phyloP scores from a whole-genome alignment of 2,888 invertebrate genomes.

The Diplazon laetatorius region DNA sequence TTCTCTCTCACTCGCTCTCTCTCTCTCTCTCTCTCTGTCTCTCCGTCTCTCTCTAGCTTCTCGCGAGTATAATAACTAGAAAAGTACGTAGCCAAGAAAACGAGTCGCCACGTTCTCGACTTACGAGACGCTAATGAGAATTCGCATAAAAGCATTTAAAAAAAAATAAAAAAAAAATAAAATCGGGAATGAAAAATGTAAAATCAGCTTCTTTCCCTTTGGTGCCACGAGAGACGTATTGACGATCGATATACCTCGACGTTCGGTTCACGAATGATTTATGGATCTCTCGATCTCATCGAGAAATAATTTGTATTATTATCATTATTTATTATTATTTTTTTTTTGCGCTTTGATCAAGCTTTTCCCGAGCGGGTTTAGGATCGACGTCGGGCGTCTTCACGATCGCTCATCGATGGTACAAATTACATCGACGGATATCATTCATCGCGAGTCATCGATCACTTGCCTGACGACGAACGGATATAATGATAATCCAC shows the following conservation, averaged over 20 bases:
- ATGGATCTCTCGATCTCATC: conserved; percentile 59
- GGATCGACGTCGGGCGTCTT: not conserved
- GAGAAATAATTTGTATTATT: too few relatives aligned
- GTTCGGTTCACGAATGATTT: conserved; percentile 52
- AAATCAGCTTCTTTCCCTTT: conserved; percentile 21
- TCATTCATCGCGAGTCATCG: not conserved
- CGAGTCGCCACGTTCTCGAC: conserved; percentile 20
- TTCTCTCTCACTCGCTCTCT: too few relatives aligned
- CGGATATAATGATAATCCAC: not conserved
- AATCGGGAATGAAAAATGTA: conserved; percentile 37
- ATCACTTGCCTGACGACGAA: not conserved
- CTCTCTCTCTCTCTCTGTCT: too few relatives aligned
- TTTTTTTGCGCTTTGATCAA: conserved; percentile 16
- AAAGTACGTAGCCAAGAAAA: conserved; percentile 27
- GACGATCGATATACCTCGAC: conserved; percentile 61
- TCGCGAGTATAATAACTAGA: conserved; percentile 40
- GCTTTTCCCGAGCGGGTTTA: not conserved
- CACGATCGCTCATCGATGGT: conserved; percentile 22
- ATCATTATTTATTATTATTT: too few relatives aligned
- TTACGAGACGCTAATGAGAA: conserved; percentile 55
- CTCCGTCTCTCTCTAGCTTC: not conserved
- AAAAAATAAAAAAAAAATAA: conserved; percentile 4
- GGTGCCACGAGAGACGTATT: conserved; percentile 20
- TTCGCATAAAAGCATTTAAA: conserved; percentile 22
- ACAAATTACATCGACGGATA: conserved; percentile 17